Evolutionary conservation across 2,797 vertebrate species (phyloP), one percentile per base, ranked within the genome.

Genomic region (Parauchenoglanis punctatus): DNA sequence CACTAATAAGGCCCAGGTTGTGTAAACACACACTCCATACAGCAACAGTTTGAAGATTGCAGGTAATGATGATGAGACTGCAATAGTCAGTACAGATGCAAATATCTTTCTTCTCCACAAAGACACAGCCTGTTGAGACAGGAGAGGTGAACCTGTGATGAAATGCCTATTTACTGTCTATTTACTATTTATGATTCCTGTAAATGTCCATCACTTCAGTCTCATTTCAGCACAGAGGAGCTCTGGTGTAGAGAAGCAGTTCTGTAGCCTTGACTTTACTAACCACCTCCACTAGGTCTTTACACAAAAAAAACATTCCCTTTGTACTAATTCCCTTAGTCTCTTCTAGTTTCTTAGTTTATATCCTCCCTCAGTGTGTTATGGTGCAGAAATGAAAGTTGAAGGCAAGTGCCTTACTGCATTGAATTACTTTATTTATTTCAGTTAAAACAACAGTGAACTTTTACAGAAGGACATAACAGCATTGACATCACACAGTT

Each of bases 401-500:
- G 58, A 77, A 63, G n/a, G 44, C 2, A 72, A n/a, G n/a, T 15
- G 0, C 40, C 83, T 59, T 91, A 91, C 93, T 93, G 94, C 91
- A 92, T 94, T 94, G 95, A 95, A 93, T 94, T 95, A 40, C 31
- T 98, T 98, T 98, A 98, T 97, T 97, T 96, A 96, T 99, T 98
- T 97, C 96, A 96, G 96, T 93, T 97, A 97, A 95, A 96, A 94
- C 94, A 94, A 97, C 96, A 97, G 96, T 97, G 96, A 97, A 95
- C 94, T 96, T 96, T 96, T 96, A 98, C 96, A 98, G 95, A 95
- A 95, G 96, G 96, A 98, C 97, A 96, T 97, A 97, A 99, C 97
- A 97, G 97, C 97, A 96, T 96, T 97, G 96, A 97, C 97, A 97
- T 97, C 96, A 97, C 97, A 97, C 13, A 63, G 17, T 23, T 40